Percentiles rank a stretch among this genome's conserved stretches.
These are phyloP conservation scores for Dryobota labecula DNA, from an alignment of 2,888 invertebrate species.

Conservation along the genomic window DNA sequence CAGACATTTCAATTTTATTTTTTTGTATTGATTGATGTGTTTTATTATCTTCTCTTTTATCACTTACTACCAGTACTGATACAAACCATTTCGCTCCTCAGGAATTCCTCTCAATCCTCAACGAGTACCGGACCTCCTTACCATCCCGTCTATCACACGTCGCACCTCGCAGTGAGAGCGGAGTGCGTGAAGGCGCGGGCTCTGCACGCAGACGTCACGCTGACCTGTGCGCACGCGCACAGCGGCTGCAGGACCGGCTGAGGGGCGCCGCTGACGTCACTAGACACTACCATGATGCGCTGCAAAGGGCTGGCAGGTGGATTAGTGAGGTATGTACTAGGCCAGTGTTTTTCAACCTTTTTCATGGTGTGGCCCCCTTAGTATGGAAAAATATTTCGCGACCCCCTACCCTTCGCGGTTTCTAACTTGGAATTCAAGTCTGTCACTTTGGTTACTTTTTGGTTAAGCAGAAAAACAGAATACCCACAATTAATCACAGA, in stretches of 20 bases:
- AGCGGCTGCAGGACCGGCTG: slow-evolving; percentile 95
- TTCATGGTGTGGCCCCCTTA: too few relatives aligned
- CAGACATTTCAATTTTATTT: too few relatives aligned
- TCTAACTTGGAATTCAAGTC: too few relatives aligned
- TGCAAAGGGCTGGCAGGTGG: slow-evolving; percentile 96
- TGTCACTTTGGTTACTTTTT: too few relatives aligned
- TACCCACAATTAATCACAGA: too few relatives aligned
- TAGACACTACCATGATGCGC: slow-evolving; percentile 93
- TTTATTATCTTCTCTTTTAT: not conserved
- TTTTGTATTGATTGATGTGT: too few relatives aligned
- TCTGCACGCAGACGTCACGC: slow-evolving; percentile 94
- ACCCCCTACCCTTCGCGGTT: too few relatives aligned
- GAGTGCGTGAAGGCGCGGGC: slow-evolving; percentile 94
- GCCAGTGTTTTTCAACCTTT: too few relatives aligned
- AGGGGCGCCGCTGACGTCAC: slow-evolving; percentile 93
- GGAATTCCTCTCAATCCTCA: slow-evolving; percentile 95
- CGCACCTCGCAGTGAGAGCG: slow-evolving; percentile 92
- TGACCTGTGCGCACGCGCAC: slow-evolving; percentile 95
- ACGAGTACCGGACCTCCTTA: slow-evolving; percentile 96
- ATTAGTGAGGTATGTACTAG: slow-evolving; percentile 91
- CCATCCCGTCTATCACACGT: slow-evolving; percentile 96
- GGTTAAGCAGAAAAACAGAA: too few relatives aligned
- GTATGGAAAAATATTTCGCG: too few relatives aligned
- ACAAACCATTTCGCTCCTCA: slow-evolving; percentile 66
- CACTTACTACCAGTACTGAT: not conserved